Percentiles rank a stretch among this genome's conserved stretches.
phyloP scores from a whole-genome alignment of 2,113 vertebrate genomes.

The Rallus limicola region DNA sequence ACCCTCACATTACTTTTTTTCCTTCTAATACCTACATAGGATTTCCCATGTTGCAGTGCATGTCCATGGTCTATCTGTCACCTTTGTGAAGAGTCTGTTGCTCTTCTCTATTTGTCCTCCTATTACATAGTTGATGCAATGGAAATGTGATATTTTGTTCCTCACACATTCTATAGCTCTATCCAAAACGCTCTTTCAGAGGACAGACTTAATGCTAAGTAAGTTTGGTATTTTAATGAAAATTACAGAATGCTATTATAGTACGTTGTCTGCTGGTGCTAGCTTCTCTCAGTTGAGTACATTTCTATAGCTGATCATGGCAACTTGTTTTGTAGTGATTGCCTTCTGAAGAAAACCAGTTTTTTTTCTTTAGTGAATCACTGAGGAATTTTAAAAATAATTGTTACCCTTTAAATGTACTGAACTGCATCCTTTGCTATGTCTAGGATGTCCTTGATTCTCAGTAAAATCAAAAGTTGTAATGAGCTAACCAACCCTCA shows the following conservation, averaged over 20 bases:
- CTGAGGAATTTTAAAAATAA: not conserved
- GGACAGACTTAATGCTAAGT: not conserved
- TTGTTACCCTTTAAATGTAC: not conserved
- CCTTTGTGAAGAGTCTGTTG: not conserved
- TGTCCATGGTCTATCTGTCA: not conserved
- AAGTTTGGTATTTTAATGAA: not conserved
- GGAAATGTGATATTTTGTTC: not conserved
- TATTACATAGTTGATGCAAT: not conserved
- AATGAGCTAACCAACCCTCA: not conserved
- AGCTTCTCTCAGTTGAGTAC: not conserved
- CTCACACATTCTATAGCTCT: not conserved
- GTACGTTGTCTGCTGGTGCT: not conserved
- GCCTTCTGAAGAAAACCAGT: not conserved
- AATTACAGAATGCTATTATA: not conserved
- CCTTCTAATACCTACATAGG: not conserved
- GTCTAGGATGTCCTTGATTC: not conserved
- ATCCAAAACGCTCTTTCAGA: not conserved
- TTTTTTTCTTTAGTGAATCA: not conserved
- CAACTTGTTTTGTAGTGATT: not conserved
- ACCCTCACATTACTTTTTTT: rapidly evolving
- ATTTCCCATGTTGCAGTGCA: not conserved
- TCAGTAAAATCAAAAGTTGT: not conserved
- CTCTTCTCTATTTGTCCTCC: not conserved
- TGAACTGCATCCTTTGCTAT: not conserved
- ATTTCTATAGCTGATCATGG: not conserved